phyloP scores from a whole-genome alignment of 1,140 invertebrate genomes.

The Epicauta chinensis region DNA sequence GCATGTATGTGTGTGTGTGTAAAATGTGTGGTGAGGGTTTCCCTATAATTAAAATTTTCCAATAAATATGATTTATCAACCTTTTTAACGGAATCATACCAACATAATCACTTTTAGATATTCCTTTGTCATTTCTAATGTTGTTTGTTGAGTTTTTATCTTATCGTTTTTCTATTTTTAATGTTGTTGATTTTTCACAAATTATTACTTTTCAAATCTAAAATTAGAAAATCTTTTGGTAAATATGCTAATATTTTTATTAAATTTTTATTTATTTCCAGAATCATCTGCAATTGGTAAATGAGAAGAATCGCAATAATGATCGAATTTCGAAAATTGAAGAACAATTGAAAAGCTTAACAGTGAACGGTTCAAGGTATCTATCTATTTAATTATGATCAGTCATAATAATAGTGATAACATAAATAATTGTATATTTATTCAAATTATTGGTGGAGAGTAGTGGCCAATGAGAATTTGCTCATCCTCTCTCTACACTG shows the following conservation, averaged over 20 bases:
- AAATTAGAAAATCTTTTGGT: no score
- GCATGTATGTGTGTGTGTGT: constrained; percentile 10
- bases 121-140: no score
- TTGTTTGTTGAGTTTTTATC: background rate
- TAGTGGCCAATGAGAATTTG: no score
- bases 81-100: background rate
- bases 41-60: background rate
- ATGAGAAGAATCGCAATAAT: constrained; percentile 37
- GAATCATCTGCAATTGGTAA: constrained; percentile 37
- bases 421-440: no score
- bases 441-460: no score
- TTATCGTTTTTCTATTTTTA: no score
- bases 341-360: constrained; percentile 37
- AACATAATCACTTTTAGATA: background rate
- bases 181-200: no score
- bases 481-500: no score
- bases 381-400: constrained; percentile 8
- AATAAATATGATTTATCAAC: background rate
- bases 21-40: no score
- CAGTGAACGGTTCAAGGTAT: constrained; percentile 24
- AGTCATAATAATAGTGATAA: no score
- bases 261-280: constrained; percentile 25
- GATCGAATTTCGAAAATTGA: constrained; percentile 39
- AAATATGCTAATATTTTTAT: no score
- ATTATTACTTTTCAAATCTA: no score